Evolutionary conservation across 2,113 vertebrate species (phyloP).

Genomic region (Scatophagus argus): DNA sequence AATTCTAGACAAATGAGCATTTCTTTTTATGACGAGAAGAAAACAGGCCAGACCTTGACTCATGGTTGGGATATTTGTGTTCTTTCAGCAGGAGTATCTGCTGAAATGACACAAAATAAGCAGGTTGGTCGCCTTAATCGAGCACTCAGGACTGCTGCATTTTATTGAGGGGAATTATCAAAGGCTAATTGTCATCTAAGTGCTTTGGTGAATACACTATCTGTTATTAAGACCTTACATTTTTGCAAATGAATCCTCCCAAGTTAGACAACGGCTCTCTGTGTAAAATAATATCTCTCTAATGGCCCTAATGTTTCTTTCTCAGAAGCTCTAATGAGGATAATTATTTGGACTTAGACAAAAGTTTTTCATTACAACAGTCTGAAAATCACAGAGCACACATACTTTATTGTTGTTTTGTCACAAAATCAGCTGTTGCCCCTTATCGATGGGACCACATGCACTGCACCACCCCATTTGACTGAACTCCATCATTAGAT

Average conservation of each 20-base stretch:
- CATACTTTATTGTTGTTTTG: conserved; percentile 30
- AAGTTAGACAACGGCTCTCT: conserved; percentile 30
- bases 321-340: conserved; percentile 34
- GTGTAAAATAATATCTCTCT: conserved; percentile 11
- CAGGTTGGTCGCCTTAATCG: conserved; percentile 27
- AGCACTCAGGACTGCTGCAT: conserved; percentile 1
- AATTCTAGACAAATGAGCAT: conserved; percentile 40
- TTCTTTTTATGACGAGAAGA: conserved; percentile 27
- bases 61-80: background rate
- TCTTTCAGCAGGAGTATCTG: conserved; percentile 13
- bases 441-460: conserved; percentile 58
- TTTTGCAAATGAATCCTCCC: conserved; percentile 20
- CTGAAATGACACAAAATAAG: conserved; percentile 23
- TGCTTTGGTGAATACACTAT: conserved; percentile 21
- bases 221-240: conserved; percentile 31
- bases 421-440: conserved; percentile 39
- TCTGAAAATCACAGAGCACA: conserved; percentile 45
- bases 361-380: conserved; percentile 3
- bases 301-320: conserved; percentile 29
- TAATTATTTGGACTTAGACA: conserved; percentile 24
- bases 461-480: conserved; percentile 38
- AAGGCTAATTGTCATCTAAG: conserved; percentile 29
- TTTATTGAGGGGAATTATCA: conserved; percentile 28
- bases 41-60: conserved; percentile 18
- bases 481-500: conserved; percentile 49